Evolutionary conservation across 2,113 vertebrate genomes (phyloP), one percentile per base, ranked within the genome.

Genomic region (Beaufortia kweichowensis): DNA sequence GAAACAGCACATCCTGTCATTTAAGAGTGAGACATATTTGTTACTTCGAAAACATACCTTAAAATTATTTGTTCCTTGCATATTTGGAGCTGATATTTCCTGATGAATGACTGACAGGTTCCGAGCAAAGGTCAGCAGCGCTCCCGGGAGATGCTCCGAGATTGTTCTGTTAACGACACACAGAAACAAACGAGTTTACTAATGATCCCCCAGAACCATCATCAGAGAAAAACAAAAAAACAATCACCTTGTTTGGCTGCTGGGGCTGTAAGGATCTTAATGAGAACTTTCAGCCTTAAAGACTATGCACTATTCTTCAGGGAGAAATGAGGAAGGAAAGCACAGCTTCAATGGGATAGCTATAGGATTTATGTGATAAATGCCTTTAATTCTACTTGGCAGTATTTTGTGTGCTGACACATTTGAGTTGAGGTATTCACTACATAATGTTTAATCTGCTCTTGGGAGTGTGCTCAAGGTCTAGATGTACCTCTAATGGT

Each of bases 31-130:
- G 48, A 88, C 86, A 67, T 89, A 92, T 95, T 96, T 92, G 91
- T 96, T 96, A 96, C 92, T 92, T 93, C 94, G 93, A 94, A 93
- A 92, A 78, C 88, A 90, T 94, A 95, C 95, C 96, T 98, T 96
- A 93, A 99, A 98, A 96, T 98, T 97, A 92, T 91, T 97, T 93
- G 95, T 92, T 92, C 92, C 95, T 91, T 95, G 94, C 92, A 93
- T 95, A 92, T 96, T 94, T 91, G 93, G 92, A 88, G 94, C 88
- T 92, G 95, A 97, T 95, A 98, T 95, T 94, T 98, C 95, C 92
- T 97, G 96, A 98, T 98, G 95, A 94, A 99, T 96, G 94, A 96
- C 92, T 90, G 95, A 96, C 94, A 99, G 94, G 93, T 96, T 95
- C 82, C 77, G 94, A 93, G 94, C 94, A 96, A 98, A 99, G 96